These are phyloP conservation scores for Sebastes steindachneri DNA, from an alignment of 2,797 vertebrate species.

Conservation along the genomic window DNA sequence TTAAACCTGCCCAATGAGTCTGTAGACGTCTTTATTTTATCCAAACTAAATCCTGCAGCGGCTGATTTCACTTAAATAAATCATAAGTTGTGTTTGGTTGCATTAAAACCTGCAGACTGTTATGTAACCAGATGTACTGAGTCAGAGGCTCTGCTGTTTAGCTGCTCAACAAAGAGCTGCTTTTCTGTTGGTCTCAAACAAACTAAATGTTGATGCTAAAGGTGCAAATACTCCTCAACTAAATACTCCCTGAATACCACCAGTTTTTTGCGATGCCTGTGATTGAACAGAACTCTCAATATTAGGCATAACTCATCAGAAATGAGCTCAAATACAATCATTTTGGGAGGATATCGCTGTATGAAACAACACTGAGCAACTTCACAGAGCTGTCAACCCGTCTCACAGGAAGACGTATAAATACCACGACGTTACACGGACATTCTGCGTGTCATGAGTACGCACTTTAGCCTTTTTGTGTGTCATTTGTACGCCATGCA, in stretches of 20 bases:
- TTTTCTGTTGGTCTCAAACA: background rate
- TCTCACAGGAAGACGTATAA: no score
- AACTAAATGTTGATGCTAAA: background rate
- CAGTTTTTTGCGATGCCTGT: no score
- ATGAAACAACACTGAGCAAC: no score
- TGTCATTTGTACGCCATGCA: no score
- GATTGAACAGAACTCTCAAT: no score
- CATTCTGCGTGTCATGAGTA: no score
- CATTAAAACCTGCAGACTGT: conserved; percentile 22
- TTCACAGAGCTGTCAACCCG: no score
- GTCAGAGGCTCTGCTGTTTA: conserved; percentile 1
- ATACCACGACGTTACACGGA: no score
- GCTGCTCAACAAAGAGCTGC: background rate
- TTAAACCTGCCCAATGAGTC: background rate
- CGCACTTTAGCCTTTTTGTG: no score
- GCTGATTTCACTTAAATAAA: background rate
- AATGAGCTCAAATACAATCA: no score
- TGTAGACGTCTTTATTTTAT: background rate
- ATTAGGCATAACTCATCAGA: no score
- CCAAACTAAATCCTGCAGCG: background rate
- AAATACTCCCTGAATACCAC: background rate
- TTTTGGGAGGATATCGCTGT: no score
- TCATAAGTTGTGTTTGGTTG: background rate
- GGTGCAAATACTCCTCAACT: background rate
- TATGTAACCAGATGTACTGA: background rate